phyloP scores from a whole-genome alignment of 2,888 invertebrate genomes.

The Coelopa pilipes region DNA sequence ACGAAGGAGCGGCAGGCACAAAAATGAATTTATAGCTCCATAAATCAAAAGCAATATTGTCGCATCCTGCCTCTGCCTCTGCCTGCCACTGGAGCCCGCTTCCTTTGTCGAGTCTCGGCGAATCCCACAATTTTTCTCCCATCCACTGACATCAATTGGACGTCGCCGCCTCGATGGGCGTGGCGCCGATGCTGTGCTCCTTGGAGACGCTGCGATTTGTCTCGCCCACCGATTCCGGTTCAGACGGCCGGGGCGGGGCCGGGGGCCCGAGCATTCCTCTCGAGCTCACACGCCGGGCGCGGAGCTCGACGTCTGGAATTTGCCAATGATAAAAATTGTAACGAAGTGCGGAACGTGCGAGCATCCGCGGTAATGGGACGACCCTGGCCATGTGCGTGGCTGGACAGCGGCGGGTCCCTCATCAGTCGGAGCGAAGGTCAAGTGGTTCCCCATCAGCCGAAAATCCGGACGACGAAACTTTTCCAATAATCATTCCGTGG shows the following conservation, averaged over 20 bases:
- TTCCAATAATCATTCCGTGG: no score
- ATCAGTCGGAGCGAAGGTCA: no score
- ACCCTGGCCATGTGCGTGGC: neutral
- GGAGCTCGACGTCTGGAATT: slow-evolving; percentile 22
- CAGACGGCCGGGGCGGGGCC: neutral
- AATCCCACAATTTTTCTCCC: slow-evolving; percentile 8
- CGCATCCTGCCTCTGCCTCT: slow-evolving; percentile 54
- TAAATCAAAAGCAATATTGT: slow-evolving; percentile 64
- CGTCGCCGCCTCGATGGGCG: neutral
- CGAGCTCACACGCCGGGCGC: slow-evolving; percentile 19
- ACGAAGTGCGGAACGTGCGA: slow-evolving; percentile 16
- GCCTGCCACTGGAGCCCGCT: slow-evolving; percentile 49
- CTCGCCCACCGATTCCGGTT: slow-evolving; percentile 9
- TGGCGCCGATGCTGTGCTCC: neutral
- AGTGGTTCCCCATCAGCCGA: no score
- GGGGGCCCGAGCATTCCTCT: slow-evolving; percentile 6
- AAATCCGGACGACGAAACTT: no score
- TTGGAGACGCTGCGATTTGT: slow-evolving; percentile 25
- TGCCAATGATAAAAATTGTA: slow-evolving; percentile 31
- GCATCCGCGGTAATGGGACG: slow-evolving; percentile 10
- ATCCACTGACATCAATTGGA: slow-evolving; percentile 21
- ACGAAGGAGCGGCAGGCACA: slow-evolving; percentile 46
- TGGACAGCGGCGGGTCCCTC: no score
- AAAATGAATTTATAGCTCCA: slow-evolving; percentile 61
- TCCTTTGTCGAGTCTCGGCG: neutral